Percentiles rank a stretch among this genome's conserved stretches.
Conservation (phyloP, 2,113 vertebrate species). For the Pardalotus punctatus region DNA sequence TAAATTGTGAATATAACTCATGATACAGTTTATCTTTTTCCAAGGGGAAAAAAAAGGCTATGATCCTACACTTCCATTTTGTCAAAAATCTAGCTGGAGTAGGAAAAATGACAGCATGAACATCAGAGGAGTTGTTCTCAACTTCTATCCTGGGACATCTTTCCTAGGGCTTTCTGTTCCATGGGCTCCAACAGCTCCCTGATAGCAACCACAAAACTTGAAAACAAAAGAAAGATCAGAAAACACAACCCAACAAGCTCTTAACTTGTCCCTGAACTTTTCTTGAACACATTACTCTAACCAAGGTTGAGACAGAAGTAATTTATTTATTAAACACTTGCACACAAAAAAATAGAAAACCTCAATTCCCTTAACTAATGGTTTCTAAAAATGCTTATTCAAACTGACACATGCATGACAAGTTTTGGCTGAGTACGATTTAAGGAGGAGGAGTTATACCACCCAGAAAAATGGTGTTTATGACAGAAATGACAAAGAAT, state of each 20-base stretch:
- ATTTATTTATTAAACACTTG: conserved; percentile 11
- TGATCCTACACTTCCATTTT: not conserved
- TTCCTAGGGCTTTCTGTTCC: not conserved
- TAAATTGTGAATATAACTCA: not conserved
- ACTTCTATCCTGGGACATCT: not conserved
- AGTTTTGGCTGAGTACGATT: conserved; percentile 24
- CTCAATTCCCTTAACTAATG: conserved; percentile 35
- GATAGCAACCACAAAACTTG: not conserved
- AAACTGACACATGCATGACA: conserved; percentile 43
- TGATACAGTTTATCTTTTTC: not conserved
- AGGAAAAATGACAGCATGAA: not conserved
- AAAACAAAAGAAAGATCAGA: not conserved
- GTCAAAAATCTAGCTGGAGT: not conserved
- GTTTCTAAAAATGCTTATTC: conserved; percentile 61
- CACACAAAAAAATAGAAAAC: not conserved
- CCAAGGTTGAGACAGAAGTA: not conserved
- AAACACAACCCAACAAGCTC: not conserved
- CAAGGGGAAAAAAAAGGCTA: not conserved
- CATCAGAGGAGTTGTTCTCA: not conserved
- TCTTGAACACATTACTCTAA: not conserved
- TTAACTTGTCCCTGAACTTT: not conserved
- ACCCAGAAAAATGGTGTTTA: conserved; percentile 64
- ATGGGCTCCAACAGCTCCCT: not conserved
- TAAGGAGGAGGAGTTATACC: conserved; percentile 34
- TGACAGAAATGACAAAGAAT: conserved; percentile 68